Conservation (phyloP, 2,888 invertebrate genomes). For the Tridacna gigas region DNA sequence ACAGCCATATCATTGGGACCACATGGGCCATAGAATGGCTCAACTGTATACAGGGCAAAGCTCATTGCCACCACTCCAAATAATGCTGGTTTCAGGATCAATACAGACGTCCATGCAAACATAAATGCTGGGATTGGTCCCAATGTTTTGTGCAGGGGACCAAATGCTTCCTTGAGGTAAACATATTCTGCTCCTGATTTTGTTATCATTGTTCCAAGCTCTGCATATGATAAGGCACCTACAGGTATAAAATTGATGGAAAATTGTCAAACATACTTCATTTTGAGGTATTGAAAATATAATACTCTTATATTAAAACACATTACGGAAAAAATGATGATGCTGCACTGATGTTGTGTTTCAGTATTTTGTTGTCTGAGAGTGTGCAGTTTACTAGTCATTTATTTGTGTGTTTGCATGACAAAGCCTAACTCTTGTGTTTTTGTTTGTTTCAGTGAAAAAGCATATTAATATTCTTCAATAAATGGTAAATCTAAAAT, state of each 20-base stretch:
- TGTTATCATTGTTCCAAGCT: slow-evolving; percentile 92
- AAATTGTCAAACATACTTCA: too few relatives aligned
- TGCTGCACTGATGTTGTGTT: too few relatives aligned
- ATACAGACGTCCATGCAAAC: slow-evolving; percentile 87
- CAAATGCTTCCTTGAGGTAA: slow-evolving; percentile 85
- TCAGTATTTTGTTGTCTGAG: too few relatives aligned
- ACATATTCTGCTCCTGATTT: slow-evolving; percentile 93
- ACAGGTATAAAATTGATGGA: slow-evolving; percentile 45
- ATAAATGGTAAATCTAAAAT: too few relatives aligned
- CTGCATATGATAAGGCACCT: slow-evolving; percentile 93
- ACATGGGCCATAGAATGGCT: slow-evolving; percentile 79
- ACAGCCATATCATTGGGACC: slow-evolving; percentile 72
- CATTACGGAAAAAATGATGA: too few relatives aligned
- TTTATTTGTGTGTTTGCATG: too few relatives aligned
- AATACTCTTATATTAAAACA: too few relatives aligned
- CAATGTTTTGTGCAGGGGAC: slow-evolving; percentile 65
- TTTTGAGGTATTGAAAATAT: too few relatives aligned
- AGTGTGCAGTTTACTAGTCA: too few relatives aligned
- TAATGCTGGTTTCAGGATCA: slow-evolving; percentile 84
- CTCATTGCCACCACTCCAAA: slow-evolving; percentile 86
- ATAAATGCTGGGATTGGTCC: slow-evolving; percentile 86
- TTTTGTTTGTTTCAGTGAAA: too few relatives aligned
- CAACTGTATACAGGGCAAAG: slow-evolving; percentile 81
- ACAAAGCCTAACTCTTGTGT: too few relatives aligned
- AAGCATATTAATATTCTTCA: too few relatives aligned